A percentile compares a stretch with the other conserved stretches of the same genome.
phyloP scores from a whole-genome alignment of 1,140 invertebrate genomes.

The Danaus melanippus region DNA sequence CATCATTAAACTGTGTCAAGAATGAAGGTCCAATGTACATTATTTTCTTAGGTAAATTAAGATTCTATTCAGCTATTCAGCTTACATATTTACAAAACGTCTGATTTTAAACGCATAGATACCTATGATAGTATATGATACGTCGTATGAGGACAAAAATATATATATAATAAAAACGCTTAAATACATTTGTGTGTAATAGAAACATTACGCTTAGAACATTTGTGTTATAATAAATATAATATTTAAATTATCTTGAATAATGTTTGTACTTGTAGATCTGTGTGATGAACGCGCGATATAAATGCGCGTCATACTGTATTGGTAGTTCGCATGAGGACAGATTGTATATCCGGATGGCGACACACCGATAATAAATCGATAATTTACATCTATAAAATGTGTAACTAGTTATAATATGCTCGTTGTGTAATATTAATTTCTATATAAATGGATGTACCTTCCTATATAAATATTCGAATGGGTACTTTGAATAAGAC shows the following conservation, averaged over 20 bases:
- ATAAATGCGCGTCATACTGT: conserved; percentile 19
- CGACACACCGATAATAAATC: conserved; percentile 27
- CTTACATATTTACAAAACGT: conserved; percentile 33
- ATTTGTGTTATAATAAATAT: conserved; percentile 48
- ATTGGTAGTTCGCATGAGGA: conserved; percentile 24
- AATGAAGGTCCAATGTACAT: conserved; percentile 67
- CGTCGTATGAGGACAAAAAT: conserved; percentile 42
- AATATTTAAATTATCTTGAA: conserved; percentile 33
- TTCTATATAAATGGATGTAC: conserved; percentile 25
- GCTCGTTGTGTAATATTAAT: conserved; percentile 28
- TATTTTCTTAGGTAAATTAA: conserved; percentile 64
- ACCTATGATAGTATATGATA: conserved; percentile 29
- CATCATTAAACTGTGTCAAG: conserved; percentile 60
- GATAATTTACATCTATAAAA: conserved; percentile 27
- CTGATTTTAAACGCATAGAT: conserved; percentile 49
- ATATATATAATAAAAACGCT: conserved; percentile 49
- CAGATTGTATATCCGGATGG: conserved; percentile 16
- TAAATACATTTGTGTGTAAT: conserved; percentile 61
- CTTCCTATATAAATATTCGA: conserved; percentile 15
- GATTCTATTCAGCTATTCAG: conserved; percentile 48
- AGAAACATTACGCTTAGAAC: conserved; percentile 65
- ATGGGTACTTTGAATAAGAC: conserved; percentile 11
- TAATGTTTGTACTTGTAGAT: conserved; percentile 37
- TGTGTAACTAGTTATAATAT: conserved; percentile 35
- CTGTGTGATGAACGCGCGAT: conserved; percentile 28